Percentiles rank a stretch among this genome's conserved stretches.
Conservation (phyloP, 2,888 invertebrate species). For the Morinoia aosen region DNA sequence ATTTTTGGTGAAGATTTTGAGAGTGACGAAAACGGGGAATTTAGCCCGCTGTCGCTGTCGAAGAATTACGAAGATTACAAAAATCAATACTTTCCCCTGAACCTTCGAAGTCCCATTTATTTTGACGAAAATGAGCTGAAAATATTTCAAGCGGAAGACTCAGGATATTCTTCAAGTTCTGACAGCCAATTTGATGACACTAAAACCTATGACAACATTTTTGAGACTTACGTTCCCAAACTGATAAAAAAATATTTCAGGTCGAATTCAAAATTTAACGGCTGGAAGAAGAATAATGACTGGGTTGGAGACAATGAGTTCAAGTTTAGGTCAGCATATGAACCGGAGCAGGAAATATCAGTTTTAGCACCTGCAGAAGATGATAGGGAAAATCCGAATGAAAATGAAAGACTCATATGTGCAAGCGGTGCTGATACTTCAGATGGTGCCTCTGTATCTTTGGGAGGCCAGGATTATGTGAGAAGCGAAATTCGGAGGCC, state of each 20-base stretch:
- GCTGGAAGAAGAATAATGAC: neutral
- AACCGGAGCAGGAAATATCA: neutral
- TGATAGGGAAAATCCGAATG: neutral
- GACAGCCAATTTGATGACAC: neutral
- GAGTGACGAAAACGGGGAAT: neutral
- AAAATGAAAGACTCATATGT: neutral
- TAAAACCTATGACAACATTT: neutral
- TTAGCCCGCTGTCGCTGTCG: neutral
- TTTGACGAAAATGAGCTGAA: neutral
- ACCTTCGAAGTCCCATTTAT: neutral
- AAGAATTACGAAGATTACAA: neutral
- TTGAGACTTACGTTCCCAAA: neutral
- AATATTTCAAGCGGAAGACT: neutral
- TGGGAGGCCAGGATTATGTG: neutral
- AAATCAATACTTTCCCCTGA: neutral
- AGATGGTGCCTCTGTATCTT: neutral
- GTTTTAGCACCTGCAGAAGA: neutral
- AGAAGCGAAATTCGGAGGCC: neutral
- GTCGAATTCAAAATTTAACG: neutral
- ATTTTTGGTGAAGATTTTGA: neutral
- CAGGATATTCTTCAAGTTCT: neutral
- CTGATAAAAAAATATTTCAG: constrained; percentile 9
- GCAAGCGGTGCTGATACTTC: neutral
- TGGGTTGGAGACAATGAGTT: neutral
- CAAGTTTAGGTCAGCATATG: neutral